phyloP scores from a whole-genome alignment of 2,113 vertebrate species.

The Atrichornis clamosus region DNA sequence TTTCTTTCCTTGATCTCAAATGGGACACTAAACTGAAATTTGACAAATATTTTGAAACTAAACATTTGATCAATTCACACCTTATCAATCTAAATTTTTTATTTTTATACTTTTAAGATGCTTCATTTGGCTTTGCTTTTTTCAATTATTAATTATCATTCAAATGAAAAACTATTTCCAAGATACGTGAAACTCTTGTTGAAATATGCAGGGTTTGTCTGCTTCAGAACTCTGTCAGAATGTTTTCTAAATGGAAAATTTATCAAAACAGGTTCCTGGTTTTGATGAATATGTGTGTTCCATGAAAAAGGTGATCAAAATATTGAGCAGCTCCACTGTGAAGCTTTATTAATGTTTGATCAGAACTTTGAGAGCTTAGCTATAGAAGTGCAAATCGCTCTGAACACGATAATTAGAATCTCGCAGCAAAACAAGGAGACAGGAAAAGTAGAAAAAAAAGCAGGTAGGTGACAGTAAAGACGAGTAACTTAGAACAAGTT shows the following conservation, averaged over 20 bases:
- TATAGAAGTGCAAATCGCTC: neutral
- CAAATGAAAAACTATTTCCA: neutral
- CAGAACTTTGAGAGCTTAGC: neutral
- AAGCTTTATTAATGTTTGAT: conserved; percentile 47
- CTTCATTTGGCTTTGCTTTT: neutral
- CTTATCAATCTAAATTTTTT: neutral
- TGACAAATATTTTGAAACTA: neutral
- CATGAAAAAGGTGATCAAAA: neutral
- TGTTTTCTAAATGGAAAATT: conserved; percentile 15
- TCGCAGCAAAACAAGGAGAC: neutral
- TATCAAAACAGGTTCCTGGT: neutral
- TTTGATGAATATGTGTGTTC: neutral
- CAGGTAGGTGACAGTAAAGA: neutral
- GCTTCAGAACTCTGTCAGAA: neutral
- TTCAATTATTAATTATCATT: neutral
- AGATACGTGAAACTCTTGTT: neutral
- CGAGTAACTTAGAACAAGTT: neutral
- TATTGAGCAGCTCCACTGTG: neutral
- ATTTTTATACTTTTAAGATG: neutral
- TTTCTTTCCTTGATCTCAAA: neutral
- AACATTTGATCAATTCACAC: neutral
- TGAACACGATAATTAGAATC: neutral
- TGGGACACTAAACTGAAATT: neutral
- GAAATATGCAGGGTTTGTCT: neutral
- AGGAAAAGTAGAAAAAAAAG: neutral